Evolutionary conservation across 2,797 vertebrate species (phyloP), one percentile per base, ranked within the genome.

Genomic region (Spondyliosoma cantharus): DNA sequence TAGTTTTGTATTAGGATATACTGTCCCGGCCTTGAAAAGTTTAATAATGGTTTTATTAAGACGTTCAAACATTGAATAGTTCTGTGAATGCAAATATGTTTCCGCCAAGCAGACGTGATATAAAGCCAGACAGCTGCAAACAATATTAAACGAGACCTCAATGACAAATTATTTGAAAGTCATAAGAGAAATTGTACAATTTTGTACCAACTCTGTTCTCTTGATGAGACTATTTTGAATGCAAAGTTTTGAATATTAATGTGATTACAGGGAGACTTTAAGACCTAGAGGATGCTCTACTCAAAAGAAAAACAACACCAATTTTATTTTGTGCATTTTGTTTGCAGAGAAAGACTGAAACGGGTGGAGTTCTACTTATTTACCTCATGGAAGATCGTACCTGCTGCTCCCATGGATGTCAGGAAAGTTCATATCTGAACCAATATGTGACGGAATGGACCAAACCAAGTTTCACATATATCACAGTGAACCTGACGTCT

Each of bases 341-440:
- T 86, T 86, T 84, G 20, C 86, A 93, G 91, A 68, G 15, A 59
- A 82, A 71, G 52, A 84, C 49, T 88, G 78, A 89, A 32, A 24
- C 42, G 8, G 29, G 27, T 16, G n/a, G 5, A 48, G 5, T 32
- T 32, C 17, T 4, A 57, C 59, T 58, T 74, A 17, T 45, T 57
- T 14, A 6, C 16, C 45, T 16, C 46, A 37, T 13, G 67, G 63
- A 82, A 80, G 46, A 70, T 43, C 64, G 57, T 67, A 45, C 24
- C 46, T 14, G 24, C 54, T 73, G 50, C 59, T 56, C 11, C 1
- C 7, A 11, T 62, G 27, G 24, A 75, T 71, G 37, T 68, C 29
- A 71, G 7, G 43, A 69, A 65, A 43, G 25, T 24, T 46, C 0
- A 3, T 61, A 3, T 80, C 69, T 60, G 7, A 43, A 74, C 17